Evolutionary conservation across 2,888 invertebrate genomes (phyloP).

Genomic region (Tinea trinotella): DNA sequence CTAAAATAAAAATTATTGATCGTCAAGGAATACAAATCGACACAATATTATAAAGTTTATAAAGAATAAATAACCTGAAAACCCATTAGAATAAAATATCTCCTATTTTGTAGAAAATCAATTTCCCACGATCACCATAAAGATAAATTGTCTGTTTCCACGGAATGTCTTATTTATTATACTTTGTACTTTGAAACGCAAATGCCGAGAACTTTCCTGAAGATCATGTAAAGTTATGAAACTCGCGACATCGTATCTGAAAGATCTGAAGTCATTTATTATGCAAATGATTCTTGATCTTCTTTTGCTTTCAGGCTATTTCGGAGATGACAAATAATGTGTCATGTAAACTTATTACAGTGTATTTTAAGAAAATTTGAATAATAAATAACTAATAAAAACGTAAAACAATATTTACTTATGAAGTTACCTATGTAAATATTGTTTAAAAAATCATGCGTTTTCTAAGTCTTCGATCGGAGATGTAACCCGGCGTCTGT

Average conservation of each 20-base stretch:
- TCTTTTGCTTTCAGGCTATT: not conserved
- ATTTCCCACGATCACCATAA: not conserved
- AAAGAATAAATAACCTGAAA: too few species aligned
- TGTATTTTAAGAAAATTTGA: not conserved
- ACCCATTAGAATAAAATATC: too few species aligned
- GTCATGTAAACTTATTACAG: not conserved
- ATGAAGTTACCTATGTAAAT: too few species aligned
- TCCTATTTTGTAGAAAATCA: not conserved
- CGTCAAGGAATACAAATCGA: too few species aligned
- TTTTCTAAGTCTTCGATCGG: too few species aligned
- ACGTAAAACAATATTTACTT: too few species aligned
- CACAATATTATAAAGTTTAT: too few species aligned
- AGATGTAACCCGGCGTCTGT: too few species aligned
- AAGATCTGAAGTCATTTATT: constrained; percentile 9
- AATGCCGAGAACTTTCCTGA: constrained; percentile 6
- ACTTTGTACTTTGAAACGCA: not conserved
- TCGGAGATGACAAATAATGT: not conserved
- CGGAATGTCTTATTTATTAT: not conserved
- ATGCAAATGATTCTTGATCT: not conserved
- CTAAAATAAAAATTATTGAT: too few species aligned
- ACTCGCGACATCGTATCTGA: constrained; percentile 8
- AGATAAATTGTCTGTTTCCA: constrained; percentile 10
- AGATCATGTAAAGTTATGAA: constrained; percentile 14
- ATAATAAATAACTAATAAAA: too few species aligned
- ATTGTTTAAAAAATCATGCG: too few species aligned